A percentile compares a stretch with the other conserved stretches of the same genome.
Evolutionary conservation across 2,888 invertebrate species (phyloP).

Genomic region (Melinaea menophilus): DNA sequence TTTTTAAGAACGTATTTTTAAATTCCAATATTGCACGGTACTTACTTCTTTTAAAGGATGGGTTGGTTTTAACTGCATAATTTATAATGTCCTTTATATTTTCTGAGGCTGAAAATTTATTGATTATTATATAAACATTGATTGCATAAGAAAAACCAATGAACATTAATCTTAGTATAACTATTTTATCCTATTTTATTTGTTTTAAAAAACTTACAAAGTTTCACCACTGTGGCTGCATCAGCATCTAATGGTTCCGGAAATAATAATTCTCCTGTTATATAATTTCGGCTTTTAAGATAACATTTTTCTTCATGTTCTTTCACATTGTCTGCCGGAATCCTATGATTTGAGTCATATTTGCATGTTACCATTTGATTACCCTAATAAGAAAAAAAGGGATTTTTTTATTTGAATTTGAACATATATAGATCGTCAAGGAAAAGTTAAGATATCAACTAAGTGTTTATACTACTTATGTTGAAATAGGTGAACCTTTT

Average conservation of each 20-base stretch:
- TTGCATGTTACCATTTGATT: slow-evolving; percentile 43
- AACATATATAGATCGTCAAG: not conserved
- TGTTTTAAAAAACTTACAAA: slow-evolving; percentile 42
- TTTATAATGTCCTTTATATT: slow-evolving; percentile 53
- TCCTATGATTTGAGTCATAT: slow-evolving; percentile 48
- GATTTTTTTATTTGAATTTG: not conserved
- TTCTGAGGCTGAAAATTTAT: slow-evolving; percentile 45
- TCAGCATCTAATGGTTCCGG: slow-evolving; percentile 50
- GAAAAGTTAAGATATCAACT: no score
- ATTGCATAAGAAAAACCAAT: not conserved
- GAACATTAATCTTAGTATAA: not conserved
- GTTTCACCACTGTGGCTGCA: slow-evolving; percentile 49
- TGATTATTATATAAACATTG: not conserved
- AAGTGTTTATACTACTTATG: no score
- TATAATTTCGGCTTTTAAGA: slow-evolving; percentile 49
- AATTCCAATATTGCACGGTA: not conserved
- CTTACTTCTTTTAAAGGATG: slow-evolving; percentile 58
- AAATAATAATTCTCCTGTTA: slow-evolving; percentile 45
- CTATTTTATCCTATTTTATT: not conserved
- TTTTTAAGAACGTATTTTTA: not conserved
- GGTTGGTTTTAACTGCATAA: slow-evolving; percentile 45
- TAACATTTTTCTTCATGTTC: slow-evolving; percentile 52
- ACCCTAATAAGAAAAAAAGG: slow-evolving; percentile 38
- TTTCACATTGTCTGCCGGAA: slow-evolving; percentile 41
- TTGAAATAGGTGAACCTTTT: no score